These are phyloP conservation scores for Papilio gigon DNA, from an alignment of 2,888 invertebrate genomes.

Conservation along the genomic window DNA sequence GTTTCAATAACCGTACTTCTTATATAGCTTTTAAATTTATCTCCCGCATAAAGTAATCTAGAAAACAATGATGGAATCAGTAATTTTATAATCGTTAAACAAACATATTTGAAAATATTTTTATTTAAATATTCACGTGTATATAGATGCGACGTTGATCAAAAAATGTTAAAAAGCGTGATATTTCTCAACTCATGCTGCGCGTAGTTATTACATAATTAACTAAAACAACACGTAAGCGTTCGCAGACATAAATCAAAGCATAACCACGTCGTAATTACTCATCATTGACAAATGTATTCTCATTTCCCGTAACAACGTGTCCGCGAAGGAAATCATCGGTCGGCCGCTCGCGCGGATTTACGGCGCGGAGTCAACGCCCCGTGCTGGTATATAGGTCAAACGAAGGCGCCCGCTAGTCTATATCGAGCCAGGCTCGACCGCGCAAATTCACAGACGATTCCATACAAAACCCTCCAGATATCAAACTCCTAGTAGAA, in stretches of 20 bases:
- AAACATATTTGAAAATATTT: no score
- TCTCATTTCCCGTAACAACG: conserved; percentile 24
- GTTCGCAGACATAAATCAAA: conserved; percentile 12
- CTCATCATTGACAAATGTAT: conserved; percentile 28
- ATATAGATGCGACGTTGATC: no score
- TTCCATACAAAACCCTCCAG: conserved; percentile 56
- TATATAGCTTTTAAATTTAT: no score
- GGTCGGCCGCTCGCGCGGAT: conserved; percentile 40
- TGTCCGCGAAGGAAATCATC: conserved; percentile 24
- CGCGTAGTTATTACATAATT: neutral
- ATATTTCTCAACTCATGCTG: no score
- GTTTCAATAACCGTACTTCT: no score
- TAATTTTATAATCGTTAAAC: no score
- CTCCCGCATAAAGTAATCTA: no score
- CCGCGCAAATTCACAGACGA: conserved; percentile 55
- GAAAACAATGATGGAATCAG: no score
- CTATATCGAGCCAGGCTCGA: conserved; percentile 69
- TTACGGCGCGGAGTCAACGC: conserved; percentile 71
- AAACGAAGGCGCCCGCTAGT: conserved; percentile 75
- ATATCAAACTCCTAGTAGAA: conserved; percentile 58
- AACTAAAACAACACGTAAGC: neutral
- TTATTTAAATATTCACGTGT: no score
- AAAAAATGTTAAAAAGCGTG: no score
- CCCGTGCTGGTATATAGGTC: conserved; percentile 77
- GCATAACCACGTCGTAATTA: conserved; percentile 15